A percentile compares a stretch with the other conserved stretches of the same genome.
Evolutionary conservation across 2,113 vertebrate species (phyloP).

Genomic region (Lipophrys pholis): DNA sequence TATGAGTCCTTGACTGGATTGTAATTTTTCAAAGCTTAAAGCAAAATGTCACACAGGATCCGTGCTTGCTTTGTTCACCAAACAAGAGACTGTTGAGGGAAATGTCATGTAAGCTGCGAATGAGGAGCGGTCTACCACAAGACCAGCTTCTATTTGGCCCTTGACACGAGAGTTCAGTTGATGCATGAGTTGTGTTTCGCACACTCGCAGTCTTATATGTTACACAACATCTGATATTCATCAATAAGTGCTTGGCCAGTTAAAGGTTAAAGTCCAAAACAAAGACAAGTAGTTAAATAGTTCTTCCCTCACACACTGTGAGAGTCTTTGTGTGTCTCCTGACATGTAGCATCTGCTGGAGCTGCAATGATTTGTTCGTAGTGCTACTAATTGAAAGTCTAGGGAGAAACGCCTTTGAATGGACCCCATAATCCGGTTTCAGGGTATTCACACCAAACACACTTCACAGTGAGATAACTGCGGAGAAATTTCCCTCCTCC

Average conservation of each 20-base stretch:
- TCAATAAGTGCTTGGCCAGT: slow-evolving; percentile 34
- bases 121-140: slow-evolving; percentile 41
- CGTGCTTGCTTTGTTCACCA: slow-evolving; percentile 40
- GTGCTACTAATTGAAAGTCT: slow-evolving; percentile 30
- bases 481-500: slow-evolving; percentile 22
- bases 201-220: not conserved
- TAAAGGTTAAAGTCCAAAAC: not conserved
- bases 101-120: slow-evolving; percentile 60
- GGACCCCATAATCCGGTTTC: slow-evolving; percentile 11
- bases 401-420: slow-evolving; percentile 10
- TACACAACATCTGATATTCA: slow-evolving; percentile 25
- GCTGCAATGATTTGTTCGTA: slow-evolving; percentile 19
- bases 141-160: slow-evolving; percentile 24
- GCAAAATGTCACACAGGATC: slow-evolving; percentile 57
- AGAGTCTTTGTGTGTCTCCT: slow-evolving; percentile 20
- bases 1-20: slow-evolving; percentile 10
- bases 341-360: slow-evolving; percentile 49
- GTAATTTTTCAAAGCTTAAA: slow-evolving; percentile 46
- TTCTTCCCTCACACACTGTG: slow-evolving; percentile 25
- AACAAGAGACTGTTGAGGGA: slow-evolving; percentile 57
- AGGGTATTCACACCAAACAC: slow-evolving; percentile 28
- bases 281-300: slow-evolving; percentile 4
- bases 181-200: slow-evolving; percentile 7
- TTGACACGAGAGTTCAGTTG: slow-evolving; percentile 29
- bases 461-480: slow-evolving; percentile 14